Percentiles rank a stretch among this genome's conserved stretches.
These are phyloP conservation scores for Meteorus sp. DNA, from an alignment of 1,140 invertebrate genomes.

Conservation along the genomic window DNA sequence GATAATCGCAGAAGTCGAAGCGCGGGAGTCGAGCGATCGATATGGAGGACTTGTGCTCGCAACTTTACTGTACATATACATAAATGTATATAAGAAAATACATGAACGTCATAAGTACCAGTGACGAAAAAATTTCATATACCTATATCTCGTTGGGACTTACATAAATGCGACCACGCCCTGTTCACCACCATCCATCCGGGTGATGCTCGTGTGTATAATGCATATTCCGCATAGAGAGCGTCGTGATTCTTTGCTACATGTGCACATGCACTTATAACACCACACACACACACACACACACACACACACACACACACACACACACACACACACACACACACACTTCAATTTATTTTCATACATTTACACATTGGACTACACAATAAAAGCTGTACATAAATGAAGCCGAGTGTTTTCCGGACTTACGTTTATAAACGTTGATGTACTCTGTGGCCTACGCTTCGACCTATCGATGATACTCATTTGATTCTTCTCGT, in stretches of 20 bases:
- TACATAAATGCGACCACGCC: constrained; percentile 48
- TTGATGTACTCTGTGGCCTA: constrained; percentile 22
- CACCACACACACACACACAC: too few relatives aligned
- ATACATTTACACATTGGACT: not conserved
- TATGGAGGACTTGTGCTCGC: constrained; percentile 21
- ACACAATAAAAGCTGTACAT: constrained; percentile 12
- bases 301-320: too few relatives aligned
- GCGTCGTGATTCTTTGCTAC: constrained; percentile 12
- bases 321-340: too few relatives aligned
- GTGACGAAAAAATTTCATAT: constrained; percentile 39
- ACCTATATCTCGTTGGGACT: constrained; percentile 26
- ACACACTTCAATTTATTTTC: not conserved
- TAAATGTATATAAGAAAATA: not conserved
- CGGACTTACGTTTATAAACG: not conserved
- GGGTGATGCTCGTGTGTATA: constrained; percentile 23
- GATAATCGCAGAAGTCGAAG: constrained; percentile 31
- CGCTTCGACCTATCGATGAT: constrained; percentile 27
- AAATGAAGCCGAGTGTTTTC: constrained; percentile 23
- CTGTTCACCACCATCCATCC: constrained; percentile 30
- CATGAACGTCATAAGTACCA: too few relatives aligned
- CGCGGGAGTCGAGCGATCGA: constrained; percentile 29
- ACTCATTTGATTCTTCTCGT: constrained; percentile 26
- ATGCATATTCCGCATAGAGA: constrained; percentile 27
- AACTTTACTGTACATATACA: constrained; percentile 20
- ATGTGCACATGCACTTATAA: constrained; percentile 9